Evolutionary conservation across 2,888 invertebrate species (phyloP).

Genomic region (Pyrgus malvae): DNA sequence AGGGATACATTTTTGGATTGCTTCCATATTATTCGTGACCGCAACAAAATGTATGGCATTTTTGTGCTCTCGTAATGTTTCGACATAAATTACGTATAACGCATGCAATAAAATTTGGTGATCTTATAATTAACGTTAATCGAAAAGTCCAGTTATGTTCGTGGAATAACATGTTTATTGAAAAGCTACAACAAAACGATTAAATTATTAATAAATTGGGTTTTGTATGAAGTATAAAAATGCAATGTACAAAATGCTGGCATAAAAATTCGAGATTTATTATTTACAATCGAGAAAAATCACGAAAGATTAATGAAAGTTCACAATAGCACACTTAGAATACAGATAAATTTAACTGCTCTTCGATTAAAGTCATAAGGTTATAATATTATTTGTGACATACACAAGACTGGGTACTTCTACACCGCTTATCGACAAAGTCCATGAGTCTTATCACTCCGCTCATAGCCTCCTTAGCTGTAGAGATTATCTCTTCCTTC

Average conservation of each 20-base stretch:
- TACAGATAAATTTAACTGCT: too few relatives aligned
- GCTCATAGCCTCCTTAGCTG: slow-evolving; percentile 51
- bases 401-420: slow-evolving; percentile 32
- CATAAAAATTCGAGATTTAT: too few relatives aligned
- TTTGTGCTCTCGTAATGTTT: slow-evolving; percentile 52
- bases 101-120: slow-evolving; percentile 6
- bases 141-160: slow-evolving; percentile 6
- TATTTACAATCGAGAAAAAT: too few relatives aligned
- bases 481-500: slow-evolving; percentile 59
- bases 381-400: slow-evolving; percentile 27
- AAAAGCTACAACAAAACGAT: background rate
- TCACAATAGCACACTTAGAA: too few relatives aligned
- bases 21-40: slow-evolving; percentile 68
- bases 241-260: too few relatives aligned
- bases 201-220: background rate
- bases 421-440: slow-evolving; percentile 49
- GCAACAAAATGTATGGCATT: slow-evolving; percentile 54
- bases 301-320: too few relatives aligned
- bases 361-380: background rate
- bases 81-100: slow-evolving; percentile 10
- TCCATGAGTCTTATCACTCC: slow-evolving; percentile 60
- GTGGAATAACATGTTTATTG: slow-evolving; percentile 1
- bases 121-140: slow-evolving; percentile 15
- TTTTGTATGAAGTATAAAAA: too few relatives aligned
- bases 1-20: slow-evolving; percentile 66